Base-by-base conservation (phyloP, 92 coral and sea anemone genomes). In the Palythoa heliodiscus region DNA sequence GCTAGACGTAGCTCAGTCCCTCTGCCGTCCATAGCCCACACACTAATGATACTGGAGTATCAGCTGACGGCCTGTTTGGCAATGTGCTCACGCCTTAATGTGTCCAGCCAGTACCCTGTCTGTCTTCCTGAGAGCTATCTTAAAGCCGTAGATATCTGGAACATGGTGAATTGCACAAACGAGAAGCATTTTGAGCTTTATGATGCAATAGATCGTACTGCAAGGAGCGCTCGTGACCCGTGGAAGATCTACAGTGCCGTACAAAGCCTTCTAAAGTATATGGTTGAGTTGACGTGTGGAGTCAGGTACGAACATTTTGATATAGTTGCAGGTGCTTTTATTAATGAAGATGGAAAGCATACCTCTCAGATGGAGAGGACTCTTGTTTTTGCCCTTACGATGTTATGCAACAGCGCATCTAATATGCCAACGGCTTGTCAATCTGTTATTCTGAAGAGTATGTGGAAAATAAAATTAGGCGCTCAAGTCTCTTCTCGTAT, bases 341-440 rank as follows among this genome's bases (percentile, higher is more conserved):
- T 1, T 43, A 43, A 43, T 43, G 69, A 63, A 2, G 5, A 9
- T 23, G 6, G 14, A 83, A 78, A 53, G 86, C 40, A 29, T 91
- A 91, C 5, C 96, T 89, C n/a, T 61, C 95, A 95, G 63, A 87
- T 95, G 12, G 99, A 94, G 58, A 86, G 99, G 87, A 89, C 85
- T 4, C 82, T 96, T 74, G 81, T 96, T 52, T 87, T 96, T 15
- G 91, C 89, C 15, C 80, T 96, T 57, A 93, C 95, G 53, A 92
- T 96, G 98, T 77, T 96, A 71, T 95, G 95, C 75, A 96, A 96
- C 84, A 91, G 95, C 84, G 99, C 93, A 67, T 84, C 87, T n/a
- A 91, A 90, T 37, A 88, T 96, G 35, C 88, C 97, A 15, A 73
- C 54, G 11, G 25, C 47, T 25, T 68, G 87, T 70, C 92, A 95